Evolutionary conservation across 2,888 invertebrate species (phyloP).

Genomic region (Zele albiditarsus): DNA sequence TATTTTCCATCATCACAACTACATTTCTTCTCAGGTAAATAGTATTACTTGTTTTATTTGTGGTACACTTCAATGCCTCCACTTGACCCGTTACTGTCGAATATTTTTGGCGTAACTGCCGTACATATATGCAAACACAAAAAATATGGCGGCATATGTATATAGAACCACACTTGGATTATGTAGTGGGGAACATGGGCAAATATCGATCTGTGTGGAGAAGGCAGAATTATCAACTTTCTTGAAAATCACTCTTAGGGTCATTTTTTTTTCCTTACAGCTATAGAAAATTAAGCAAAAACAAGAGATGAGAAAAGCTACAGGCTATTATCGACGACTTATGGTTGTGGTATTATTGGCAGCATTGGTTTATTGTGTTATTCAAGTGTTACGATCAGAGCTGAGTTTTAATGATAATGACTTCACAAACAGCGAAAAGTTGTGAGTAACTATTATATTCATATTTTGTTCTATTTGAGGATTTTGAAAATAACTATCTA

Average conservation of each 20-base stretch:
- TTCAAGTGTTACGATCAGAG: conserved; percentile 60
- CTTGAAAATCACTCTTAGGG: too few species aligned
- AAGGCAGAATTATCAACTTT: too few species aligned
- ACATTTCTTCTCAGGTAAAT: conserved; percentile 37
- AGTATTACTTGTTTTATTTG: background rate
- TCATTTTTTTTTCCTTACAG: background rate
- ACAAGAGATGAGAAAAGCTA: conserved; percentile 61
- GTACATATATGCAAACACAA: too few species aligned
- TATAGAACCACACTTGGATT: background rate
- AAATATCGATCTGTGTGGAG: too few species aligned
- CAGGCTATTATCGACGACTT: conserved; percentile 59
- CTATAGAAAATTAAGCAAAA: background rate
- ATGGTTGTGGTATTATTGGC: conserved; percentile 52
- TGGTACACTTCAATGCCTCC: background rate
- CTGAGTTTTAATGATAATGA: conserved; percentile 55
- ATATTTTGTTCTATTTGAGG: background rate
- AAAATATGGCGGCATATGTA: background rate
- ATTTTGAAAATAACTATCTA: too few species aligned
- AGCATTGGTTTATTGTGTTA: conserved; percentile 57
- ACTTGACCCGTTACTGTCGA: background rate
- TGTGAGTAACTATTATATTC: conserved; percentile 57
- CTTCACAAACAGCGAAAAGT: conserved; percentile 59
- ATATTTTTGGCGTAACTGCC: background rate
- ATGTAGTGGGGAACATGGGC: too few species aligned
- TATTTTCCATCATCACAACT: conserved; percentile 11